Percentiles rank a stretch among this genome's conserved stretches.
Evolutionary conservation across 2,113 vertebrate species (phyloP).

Genomic region (Abramis brama): DNA sequence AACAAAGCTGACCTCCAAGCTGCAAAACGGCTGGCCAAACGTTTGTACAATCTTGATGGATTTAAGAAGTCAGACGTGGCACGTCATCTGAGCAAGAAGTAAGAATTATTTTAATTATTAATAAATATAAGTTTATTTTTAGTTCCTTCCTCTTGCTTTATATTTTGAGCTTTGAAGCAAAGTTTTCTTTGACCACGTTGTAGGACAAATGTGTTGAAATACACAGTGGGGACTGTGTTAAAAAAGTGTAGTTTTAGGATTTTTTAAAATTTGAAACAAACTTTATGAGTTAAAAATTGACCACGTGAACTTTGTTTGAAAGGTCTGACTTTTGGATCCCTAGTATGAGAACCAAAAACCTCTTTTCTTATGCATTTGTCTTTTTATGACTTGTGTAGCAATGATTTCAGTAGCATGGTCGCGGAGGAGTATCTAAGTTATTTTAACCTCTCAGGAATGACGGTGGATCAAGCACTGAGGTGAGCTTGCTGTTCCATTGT

Average conservation of each 20-base stretch:
- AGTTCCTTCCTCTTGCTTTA: background rate
- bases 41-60: slow-evolving; percentile 91
- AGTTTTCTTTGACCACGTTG: background rate
- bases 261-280: too few relatives aligned
- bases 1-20: slow-evolving; percentile 89
- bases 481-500: slow-evolving; percentile 64
- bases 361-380: background rate
- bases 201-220: background rate
- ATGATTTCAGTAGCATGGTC: slow-evolving; percentile 94
- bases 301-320: background rate
- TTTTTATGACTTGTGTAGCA: slow-evolving; percentile 75
- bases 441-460: slow-evolving; percentile 90
- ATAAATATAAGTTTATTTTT: background rate
- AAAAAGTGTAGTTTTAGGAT: background rate
- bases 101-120: slow-evolving; percentile 51
- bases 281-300: background rate
- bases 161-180: background rate
- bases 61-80: slow-evolving; percentile 95
- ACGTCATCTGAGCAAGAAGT: slow-evolving; percentile 94
- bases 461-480: slow-evolving; percentile 94
- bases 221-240: background rate
- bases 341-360: background rate
- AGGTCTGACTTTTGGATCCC: background rate
- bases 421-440: slow-evolving; percentile 93
- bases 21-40: slow-evolving; percentile 89